phyloP scores from a whole-genome alignment of 2,113 vertebrate species.

The Proteles cristata region DNA sequence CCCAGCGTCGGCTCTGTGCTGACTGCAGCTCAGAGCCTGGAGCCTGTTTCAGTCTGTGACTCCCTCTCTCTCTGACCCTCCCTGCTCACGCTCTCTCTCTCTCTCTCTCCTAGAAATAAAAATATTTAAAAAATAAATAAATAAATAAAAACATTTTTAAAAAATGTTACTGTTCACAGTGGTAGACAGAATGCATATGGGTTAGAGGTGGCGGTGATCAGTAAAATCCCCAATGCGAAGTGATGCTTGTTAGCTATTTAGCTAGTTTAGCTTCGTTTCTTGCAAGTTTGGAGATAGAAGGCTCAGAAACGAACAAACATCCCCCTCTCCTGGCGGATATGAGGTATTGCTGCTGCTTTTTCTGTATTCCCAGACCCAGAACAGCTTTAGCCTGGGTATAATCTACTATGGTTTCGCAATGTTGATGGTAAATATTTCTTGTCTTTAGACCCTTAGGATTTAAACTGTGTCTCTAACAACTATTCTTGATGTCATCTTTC shows the following conservation, averaged over 20 bases:
- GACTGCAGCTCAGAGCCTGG: too few species aligned
- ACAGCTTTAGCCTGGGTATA: not conserved
- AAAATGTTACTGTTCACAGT: not conserved
- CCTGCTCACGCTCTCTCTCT: too few species aligned
- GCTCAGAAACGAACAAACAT: conserved; percentile 7
- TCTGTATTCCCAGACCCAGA: not conserved
- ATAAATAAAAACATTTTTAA: too few species aligned
- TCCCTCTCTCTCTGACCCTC: too few species aligned
- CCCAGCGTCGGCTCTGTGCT: too few species aligned
- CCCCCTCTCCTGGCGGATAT: not conserved
- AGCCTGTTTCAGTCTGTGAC: too few species aligned
- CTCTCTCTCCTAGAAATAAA: too few species aligned
- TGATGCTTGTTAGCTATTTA: not conserved
- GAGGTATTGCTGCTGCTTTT: not conserved
- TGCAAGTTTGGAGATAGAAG: not conserved
- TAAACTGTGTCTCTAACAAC: not conserved
- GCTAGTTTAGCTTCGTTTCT: not conserved
- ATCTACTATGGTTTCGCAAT: not conserved
- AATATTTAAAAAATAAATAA: too few species aligned
- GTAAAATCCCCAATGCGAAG: not conserved
- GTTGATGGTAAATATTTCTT: not conserved
- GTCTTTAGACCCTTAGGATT: not conserved
- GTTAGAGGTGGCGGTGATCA: not conserved
- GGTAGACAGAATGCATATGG: not conserved
- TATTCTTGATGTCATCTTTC: not conserved